These are phyloP conservation scores for Tinea semifulvella DNA, from an alignment of 2,888 invertebrate species.

Conservation along the genomic window DNA sequence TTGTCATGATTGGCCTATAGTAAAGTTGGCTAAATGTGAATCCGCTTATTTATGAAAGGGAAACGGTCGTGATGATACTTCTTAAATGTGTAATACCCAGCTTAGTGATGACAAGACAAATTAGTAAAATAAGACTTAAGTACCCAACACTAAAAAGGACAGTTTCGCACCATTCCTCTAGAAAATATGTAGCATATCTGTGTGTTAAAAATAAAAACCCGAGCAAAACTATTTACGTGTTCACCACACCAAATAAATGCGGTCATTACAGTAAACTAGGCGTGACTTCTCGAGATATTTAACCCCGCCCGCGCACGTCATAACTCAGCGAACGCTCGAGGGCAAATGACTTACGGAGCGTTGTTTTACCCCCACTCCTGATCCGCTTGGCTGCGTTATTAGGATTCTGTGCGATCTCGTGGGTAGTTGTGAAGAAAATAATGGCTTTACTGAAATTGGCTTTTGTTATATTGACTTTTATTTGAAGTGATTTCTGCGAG, in stretches of 20 bases:
- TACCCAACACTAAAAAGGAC: no score
- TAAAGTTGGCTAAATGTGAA: no score
- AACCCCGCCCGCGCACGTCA: constrained; percentile 11
- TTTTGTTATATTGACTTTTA: neutral
- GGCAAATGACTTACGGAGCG: constrained; percentile 7
- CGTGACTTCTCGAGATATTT: neutral
- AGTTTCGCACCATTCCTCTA: no score
- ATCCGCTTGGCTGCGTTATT: constrained; percentile 1
- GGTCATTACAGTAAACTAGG: neutral
- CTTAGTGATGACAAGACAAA: no score
- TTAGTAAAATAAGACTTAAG: no score
- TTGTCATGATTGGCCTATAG: no score
- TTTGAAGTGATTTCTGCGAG: no score
- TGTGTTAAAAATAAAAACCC: no score
- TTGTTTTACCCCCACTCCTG: constrained; percentile 3
- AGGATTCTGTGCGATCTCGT: constrained; percentile 1
- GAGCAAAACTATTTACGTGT: neutral
- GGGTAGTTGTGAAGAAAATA: constrained; percentile 6
- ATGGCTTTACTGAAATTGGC: neutral
- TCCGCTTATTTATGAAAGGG: no score
- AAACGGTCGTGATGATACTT: no score
- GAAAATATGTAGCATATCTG: no score
- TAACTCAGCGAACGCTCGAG: neutral
- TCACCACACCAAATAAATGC: neutral
- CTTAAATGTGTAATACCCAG: no score